Evolutionary conservation across 2,113 vertebrate genomes (phyloP).

Genomic region (Pygoscelis adeliae): DNA sequence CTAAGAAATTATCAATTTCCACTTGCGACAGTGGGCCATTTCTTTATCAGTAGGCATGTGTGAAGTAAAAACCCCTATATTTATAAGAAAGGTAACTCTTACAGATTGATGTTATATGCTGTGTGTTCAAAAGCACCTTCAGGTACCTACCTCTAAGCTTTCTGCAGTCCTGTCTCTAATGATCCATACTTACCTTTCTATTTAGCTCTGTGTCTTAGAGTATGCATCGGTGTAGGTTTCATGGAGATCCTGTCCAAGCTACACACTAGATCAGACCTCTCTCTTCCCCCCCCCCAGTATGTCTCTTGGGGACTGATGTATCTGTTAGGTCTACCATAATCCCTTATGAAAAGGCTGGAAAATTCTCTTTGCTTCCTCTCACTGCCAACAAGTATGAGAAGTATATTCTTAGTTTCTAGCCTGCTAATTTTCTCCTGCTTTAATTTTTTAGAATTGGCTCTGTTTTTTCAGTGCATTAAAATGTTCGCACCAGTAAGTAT

Average conservation of each 20-base stretch:
- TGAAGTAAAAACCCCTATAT: background rate
- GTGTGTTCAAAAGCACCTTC: background rate
- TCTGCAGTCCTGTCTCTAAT: background rate
- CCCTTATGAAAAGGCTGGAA: background rate
- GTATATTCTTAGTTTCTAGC: background rate
- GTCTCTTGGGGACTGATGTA: background rate
- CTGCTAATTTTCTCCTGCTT: background rate
- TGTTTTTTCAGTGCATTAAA: background rate
- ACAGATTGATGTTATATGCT: background rate
- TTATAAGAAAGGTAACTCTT: background rate
- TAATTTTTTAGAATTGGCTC: background rate
- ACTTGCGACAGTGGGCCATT: background rate
- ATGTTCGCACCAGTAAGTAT: background rate
- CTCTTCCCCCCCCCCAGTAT: no score
- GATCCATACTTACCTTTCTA: background rate
- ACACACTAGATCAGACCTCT: background rate
- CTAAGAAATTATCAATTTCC: background rate
- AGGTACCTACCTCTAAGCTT: background rate
- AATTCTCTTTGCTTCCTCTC: background rate
- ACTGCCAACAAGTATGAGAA: background rate
- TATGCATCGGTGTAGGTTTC: background rate
- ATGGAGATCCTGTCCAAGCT: background rate
- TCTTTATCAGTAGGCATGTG: background rate
- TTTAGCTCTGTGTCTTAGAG: background rate
- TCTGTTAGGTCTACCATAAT: background rate